Evolutionary conservation across 2,113 vertebrate species (phyloP).

Genomic region (Serinus canaria): DNA sequence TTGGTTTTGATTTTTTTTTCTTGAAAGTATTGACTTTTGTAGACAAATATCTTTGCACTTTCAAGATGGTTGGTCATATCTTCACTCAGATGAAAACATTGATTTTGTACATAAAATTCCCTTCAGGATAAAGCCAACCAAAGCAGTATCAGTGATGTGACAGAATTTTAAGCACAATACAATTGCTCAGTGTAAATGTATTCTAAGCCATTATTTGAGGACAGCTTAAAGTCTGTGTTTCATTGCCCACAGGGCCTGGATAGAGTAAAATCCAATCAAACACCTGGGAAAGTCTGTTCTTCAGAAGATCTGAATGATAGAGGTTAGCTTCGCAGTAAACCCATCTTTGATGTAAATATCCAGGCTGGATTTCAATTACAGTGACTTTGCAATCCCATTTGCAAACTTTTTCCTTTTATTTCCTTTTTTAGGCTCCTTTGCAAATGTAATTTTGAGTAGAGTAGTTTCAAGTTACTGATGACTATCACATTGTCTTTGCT

Average conservation of each 20-base stretch:
- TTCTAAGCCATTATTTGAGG: neutral
- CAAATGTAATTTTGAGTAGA: neutral
- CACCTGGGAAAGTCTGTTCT: neutral
- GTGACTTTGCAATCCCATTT: neutral
- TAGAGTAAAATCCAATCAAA: neutral
- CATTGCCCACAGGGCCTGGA: neutral
- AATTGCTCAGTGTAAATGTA: neutral
- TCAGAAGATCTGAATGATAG: neutral
- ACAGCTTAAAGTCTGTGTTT: neutral
- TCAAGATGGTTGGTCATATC: neutral
- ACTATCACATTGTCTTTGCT: neutral
- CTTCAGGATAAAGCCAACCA: neutral
- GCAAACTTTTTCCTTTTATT: neutral
- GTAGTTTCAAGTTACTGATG: neutral
- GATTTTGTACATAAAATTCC: neutral
- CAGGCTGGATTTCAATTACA: neutral
- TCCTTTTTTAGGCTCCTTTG: neutral
- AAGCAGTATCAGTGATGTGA: neutral
- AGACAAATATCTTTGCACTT: neutral
- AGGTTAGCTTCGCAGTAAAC: neutral
- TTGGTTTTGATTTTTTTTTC: neutral
- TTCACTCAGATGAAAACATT: neutral
- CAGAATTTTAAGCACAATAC: neutral
- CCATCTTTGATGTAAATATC: neutral
- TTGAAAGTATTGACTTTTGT: neutral